Conservation (phyloP, 1,140 invertebrate species). For the Pseudoatta argentina region DNA sequence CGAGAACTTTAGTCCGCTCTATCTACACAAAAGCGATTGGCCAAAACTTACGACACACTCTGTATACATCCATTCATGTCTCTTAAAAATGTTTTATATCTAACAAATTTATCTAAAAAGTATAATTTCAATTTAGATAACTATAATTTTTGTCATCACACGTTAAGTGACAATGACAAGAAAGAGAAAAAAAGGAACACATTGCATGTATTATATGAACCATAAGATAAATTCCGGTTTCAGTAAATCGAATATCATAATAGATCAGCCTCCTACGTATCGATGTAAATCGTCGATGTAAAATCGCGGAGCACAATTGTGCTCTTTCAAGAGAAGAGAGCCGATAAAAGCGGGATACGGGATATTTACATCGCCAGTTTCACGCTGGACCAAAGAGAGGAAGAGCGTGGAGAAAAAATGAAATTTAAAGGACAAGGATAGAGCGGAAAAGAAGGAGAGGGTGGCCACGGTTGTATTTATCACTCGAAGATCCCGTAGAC, state of each 20-base stretch:
- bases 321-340: slow-evolving; percentile 4
- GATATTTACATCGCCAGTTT: slow-evolving; percentile 15
- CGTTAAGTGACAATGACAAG: neutral
- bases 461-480: slow-evolving; percentile 68
- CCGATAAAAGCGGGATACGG: slow-evolving; percentile 66
- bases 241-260: slow-evolving; percentile 1
- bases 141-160: neutral
- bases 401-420: slow-evolving; percentile 15
- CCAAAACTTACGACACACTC: no score
- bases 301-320: neutral
- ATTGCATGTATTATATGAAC: neutral
- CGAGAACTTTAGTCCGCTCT: no score
- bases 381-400: slow-evolving; percentile 27
- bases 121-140: neutral
- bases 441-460: slow-evolving; percentile 5
- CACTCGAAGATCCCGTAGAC: slow-evolving; percentile 68
- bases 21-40: no score
- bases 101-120: neutral
- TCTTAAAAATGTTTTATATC: neutral
- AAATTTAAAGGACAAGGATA: slow-evolving; percentile 28
- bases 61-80: neutral
- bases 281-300: slow-evolving; percentile 33
- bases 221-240: neutral
- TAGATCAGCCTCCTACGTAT: slow-evolving; percentile 33
- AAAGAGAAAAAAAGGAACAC: neutral